Percentiles rank a stretch among this genome's conserved stretches.
Evolutionary conservation across 2,113 vertebrate species (phyloP).

Genomic region (Onychorhynchus coronatus): DNA sequence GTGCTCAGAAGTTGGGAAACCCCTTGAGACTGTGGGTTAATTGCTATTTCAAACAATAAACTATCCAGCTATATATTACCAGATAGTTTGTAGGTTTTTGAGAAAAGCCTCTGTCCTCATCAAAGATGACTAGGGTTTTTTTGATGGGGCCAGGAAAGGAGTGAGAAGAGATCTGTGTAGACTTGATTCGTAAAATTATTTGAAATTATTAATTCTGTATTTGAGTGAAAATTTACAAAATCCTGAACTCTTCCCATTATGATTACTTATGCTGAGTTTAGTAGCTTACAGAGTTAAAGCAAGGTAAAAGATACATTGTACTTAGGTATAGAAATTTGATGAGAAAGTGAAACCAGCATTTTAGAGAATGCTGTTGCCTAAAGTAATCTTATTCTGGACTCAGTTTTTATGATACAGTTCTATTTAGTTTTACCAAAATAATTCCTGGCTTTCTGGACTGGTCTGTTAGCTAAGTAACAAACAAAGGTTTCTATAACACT

Average conservation of each 20-base stretch:
- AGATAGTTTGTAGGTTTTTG: neutral
- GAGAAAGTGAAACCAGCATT: neutral
- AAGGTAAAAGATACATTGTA: neutral
- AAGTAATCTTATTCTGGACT: neutral
- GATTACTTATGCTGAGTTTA: neutral
- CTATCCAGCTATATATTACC: neutral
- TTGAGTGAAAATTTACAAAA: neutral
- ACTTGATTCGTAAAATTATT: neutral
- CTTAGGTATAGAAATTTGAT: neutral
- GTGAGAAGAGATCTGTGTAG: neutral
- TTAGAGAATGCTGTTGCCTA: neutral
- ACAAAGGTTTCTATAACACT: neutral
- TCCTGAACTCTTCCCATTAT: neutral
- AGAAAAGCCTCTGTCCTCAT: neutral
- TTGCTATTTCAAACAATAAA: neutral
- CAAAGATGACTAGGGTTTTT: neutral
- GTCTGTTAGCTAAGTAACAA: conserved; percentile 13
- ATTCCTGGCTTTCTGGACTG: conserved; percentile 11
- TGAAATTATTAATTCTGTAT: neutral
- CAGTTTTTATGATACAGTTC: neutral
- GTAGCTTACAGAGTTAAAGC: neutral
- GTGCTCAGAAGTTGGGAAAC: neutral
- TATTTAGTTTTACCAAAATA: neutral
- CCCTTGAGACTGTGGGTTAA: neutral
- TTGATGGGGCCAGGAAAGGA: neutral